phyloP scores from a whole-genome alignment of 1,140 invertebrate species.

The Zaprionus camerounensis region DNA sequence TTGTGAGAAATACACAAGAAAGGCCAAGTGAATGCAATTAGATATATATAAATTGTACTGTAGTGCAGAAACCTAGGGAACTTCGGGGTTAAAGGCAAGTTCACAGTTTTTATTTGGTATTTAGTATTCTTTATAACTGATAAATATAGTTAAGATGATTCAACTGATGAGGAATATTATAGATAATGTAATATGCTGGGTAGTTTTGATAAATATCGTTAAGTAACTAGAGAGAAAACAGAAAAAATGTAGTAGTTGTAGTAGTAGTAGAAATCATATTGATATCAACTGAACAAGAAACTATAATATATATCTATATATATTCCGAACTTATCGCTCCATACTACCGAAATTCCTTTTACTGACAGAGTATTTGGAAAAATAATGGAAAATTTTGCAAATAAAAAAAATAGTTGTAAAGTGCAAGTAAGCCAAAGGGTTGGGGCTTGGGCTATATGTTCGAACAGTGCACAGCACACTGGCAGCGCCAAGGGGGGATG shows the following conservation, averaged over 20 bases:
- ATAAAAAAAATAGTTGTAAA: constrained; percentile 59
- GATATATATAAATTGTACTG: no score
- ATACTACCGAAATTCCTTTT: not conserved
- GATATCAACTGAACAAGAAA: not conserved
- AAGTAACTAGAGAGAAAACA: not conserved
- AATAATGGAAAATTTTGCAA: constrained; percentile 24
- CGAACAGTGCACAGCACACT: not conserved
- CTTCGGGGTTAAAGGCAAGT: no score
- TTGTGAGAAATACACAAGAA: no score
- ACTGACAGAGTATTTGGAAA: not conserved
- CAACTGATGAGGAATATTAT: not conserved
- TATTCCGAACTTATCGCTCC: not conserved
- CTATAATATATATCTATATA: not conserved
- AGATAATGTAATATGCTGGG: no score
- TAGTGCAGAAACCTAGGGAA: no score
- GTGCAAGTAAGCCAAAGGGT: constrained; percentile 44
- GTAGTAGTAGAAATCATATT: not conserved
- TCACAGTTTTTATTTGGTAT: no score
- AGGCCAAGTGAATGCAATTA: no score
- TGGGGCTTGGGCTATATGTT: not conserved
- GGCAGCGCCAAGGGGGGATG: not conserved
- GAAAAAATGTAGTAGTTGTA: not conserved
- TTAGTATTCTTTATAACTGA: no score
- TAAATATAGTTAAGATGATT: not conserved
- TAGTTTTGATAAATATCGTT: no score